Base-by-base conservation (phyloP, 2,113 vertebrate genomes). In the Plecotus auritus region DNA sequence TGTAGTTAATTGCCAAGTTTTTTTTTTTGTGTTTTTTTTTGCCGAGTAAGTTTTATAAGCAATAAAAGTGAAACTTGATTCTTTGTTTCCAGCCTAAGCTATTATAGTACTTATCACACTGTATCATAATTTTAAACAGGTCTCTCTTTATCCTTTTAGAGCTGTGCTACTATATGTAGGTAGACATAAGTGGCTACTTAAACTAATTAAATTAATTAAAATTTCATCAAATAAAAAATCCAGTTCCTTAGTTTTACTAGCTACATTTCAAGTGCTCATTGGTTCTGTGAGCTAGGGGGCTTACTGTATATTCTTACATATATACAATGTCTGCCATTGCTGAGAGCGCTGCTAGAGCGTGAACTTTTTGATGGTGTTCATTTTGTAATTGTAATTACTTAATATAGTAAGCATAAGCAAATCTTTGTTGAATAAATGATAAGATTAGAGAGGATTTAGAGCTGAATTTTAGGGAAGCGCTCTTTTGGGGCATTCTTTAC, bases 401-500 rank as follows among this genome's bases (percentile, higher is more conserved):
- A 37, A 17, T 45, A 8, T 45, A 47, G 69, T 83, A 56, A 78
- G 37, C n/a, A 70, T 80, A 7, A 42, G 66, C 69, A 76, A 90
- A 28, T 87, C 49, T 88, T 80, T 40, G 26, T 67, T 74, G 40
- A 86, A 45, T 76, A 87, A 88, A 67, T 73, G 51, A 37, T 74
- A 30, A 45, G 59, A 42, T 85, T 86, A 82, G 64, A 35, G 90
- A 85, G 54, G 1, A 47, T 42, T 85, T 76, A 9, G 37, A 91
- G 59, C 22, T 93, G 32, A 69, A 70, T 85, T 93, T 94, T 42
- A 93, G 73, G 40, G 45, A 77, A 61, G 61, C 56, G 8, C 40
- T 72, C 20, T 22, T 22, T 37, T 18, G 51, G 61, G 92, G 22
- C 76, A n/a, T 85, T 88, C 16, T 89, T 87, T 81, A 84, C 47